Conservation (phyloP, 2,888 invertebrate genomes). For the Steinernema scapterisci region DNA sequence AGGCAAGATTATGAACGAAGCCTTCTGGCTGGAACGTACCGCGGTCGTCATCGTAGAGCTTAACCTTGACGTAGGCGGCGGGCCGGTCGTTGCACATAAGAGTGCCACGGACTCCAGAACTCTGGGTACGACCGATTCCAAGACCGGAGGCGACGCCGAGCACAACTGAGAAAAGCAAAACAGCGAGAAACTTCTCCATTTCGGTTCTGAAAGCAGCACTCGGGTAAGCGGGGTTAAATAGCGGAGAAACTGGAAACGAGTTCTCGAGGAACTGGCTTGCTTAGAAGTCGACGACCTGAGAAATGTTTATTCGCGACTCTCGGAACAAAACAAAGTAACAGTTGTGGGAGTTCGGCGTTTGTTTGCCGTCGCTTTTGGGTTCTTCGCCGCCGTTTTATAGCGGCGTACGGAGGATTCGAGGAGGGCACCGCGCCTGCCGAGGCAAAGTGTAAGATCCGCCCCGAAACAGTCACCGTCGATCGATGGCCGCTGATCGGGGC, state of each 20-base stretch:
- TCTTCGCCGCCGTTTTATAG: not conserved
- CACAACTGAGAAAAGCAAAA: not conserved
- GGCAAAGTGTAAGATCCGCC: not conserved
- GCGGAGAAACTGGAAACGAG: not conserved
- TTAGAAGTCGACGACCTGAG: not conserved
- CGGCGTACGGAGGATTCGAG: not conserved
- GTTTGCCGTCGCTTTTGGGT: not conserved
- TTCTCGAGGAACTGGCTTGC: not conserved
- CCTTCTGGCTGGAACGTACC: not conserved
- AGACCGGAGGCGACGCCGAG: conserved; percentile 2
- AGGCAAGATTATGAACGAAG: too few relatives aligned
- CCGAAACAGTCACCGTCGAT: not conserved
- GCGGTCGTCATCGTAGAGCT: conserved; percentile 35
- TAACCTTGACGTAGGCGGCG: conserved; percentile 31
- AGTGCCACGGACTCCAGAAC: conserved; percentile 32
- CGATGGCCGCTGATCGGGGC: not conserved
- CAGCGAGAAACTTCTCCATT: not conserved
- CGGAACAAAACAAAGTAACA: not conserved
- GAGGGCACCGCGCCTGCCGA: not conserved
- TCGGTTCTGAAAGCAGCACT: not conserved
- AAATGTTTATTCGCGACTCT: conserved; percentile 23
- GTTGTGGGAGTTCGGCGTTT: not conserved
- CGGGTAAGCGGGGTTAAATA: not conserved
- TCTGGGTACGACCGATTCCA: conserved; percentile 28
- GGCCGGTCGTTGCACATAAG: conserved; percentile 35